phyloP scores from a whole-genome alignment of 2,113 vertebrate genomes.

The Ciconia maguari region DNA sequence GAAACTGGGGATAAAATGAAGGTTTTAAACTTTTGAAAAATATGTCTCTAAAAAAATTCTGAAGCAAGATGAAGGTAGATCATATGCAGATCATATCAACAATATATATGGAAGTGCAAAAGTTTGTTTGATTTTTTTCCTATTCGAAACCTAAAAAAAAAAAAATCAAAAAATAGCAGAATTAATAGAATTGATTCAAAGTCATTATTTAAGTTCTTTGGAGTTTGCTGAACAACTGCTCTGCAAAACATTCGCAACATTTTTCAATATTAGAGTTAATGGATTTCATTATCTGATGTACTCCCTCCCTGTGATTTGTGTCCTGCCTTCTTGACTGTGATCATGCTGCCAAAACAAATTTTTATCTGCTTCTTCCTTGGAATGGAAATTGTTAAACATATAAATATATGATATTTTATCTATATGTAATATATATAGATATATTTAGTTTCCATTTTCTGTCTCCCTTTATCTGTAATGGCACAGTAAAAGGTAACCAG shows the following conservation, averaged over 20 bases:
- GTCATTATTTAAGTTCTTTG: neutral
- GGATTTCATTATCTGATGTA: neutral
- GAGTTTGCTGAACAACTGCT: neutral
- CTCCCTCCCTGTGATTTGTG: neutral
- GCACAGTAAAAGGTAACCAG: slow-evolving; percentile 7
- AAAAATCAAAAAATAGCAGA: neutral
- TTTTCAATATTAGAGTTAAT: neutral
- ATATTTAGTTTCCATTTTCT: neutral
- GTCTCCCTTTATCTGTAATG: neutral
- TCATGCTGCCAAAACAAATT: neutral
- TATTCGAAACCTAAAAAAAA: neutral
- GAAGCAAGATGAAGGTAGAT: neutral
- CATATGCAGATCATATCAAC: neutral
- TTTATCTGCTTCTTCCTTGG: neutral
- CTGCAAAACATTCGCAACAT: neutral
- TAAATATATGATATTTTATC: neutral
- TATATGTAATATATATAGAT: neutral
- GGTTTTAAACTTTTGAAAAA: neutral
- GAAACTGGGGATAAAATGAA: neutral
- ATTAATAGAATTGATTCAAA: neutral
- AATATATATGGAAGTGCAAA: neutral
- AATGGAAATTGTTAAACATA: neutral
- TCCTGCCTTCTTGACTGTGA: neutral
- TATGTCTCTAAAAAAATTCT: neutral
- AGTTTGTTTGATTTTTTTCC: neutral